Percentiles rank a stretch among this genome's conserved stretches.
Evolutionary conservation across 2,113 vertebrate species (phyloP).

Genomic region (Gobio gobio): DNA sequence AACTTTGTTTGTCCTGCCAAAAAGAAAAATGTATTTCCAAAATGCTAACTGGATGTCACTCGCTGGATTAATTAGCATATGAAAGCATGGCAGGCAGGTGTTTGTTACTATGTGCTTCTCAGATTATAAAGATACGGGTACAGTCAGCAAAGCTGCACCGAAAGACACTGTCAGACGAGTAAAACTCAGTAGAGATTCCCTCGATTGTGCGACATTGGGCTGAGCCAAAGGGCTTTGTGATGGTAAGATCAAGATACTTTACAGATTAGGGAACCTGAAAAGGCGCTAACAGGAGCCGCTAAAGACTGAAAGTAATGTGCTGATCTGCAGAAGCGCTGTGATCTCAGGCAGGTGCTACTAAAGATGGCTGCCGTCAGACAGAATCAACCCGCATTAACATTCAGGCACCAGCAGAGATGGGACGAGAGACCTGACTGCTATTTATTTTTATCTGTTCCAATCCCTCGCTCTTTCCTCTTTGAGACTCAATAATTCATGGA

Average conservation of each 20-base stretch:
- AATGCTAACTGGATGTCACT: not conserved
- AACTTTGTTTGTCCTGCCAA: not conserved
- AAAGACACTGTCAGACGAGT: too few species aligned
- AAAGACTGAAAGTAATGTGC: constrained; percentile 58
- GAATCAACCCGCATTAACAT: constrained; percentile 28
- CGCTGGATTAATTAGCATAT: not conserved
- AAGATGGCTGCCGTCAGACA: constrained; percentile 48
- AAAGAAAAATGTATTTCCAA: not conserved
- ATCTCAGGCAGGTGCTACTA: not conserved
- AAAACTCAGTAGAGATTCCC: too few species aligned
- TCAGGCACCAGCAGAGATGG: not conserved
- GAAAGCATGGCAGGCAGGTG: too few species aligned
- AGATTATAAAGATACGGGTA: too few species aligned
- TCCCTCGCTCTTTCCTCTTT: not conserved
- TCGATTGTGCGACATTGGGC: too few species aligned
- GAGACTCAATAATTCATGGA: constrained; percentile 36
- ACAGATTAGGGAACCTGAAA: constrained; percentile 62
- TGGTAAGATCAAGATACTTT: constrained; percentile 61
- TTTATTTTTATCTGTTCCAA: constrained; percentile 31
- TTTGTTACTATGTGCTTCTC: too few species aligned
- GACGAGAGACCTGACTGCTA: not conserved
- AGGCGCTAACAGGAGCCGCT: constrained; percentile 44
- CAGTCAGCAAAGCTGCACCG: too few species aligned
- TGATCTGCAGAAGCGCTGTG: not conserved
- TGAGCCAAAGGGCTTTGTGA: constrained; percentile 24